These are phyloP conservation scores for Nanger granti DNA, from an alignment of 2,113 vertebrate genomes.

Conservation along the genomic window DNA sequence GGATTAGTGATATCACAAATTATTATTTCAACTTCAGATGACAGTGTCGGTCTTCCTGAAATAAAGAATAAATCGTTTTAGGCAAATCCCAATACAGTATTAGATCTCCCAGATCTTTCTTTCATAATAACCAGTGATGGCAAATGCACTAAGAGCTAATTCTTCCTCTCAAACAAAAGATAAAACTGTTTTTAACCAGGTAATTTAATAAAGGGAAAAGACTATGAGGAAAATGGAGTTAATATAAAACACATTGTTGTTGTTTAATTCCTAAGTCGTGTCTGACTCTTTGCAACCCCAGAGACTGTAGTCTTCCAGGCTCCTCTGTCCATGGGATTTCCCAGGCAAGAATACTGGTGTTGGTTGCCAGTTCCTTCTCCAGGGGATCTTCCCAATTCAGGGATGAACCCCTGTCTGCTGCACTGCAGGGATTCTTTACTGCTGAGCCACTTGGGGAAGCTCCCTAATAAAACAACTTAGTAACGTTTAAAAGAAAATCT, in stretches of 20 bases:
- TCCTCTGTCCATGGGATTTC: background rate
- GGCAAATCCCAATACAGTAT: background rate
- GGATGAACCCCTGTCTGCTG: background rate
- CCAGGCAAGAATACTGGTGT: background rate
- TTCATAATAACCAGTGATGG: background rate
- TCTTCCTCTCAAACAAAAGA: background rate
- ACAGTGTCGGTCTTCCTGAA: constrained; percentile 85
- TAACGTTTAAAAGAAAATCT: background rate
- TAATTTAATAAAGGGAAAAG: background rate
- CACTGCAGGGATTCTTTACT: background rate
- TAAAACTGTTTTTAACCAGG: background rate
- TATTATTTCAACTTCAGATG: constrained; percentile 87
- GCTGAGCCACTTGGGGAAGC: background rate
- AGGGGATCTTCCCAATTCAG: background rate
- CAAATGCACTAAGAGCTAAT: background rate
- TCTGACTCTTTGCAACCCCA: background rate
- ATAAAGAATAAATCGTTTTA: constrained; percentile 49
- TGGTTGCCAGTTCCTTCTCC: background rate
- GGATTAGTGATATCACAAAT: constrained; percentile 88
- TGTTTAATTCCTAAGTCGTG: background rate
- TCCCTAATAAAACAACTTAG: background rate
- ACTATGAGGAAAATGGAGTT: background rate
- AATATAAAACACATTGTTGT: background rate
- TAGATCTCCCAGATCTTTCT: background rate
- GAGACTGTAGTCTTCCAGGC: background rate